Percentiles rank a stretch among this genome's conserved stretches.
Conservation (phyloP, 2,888 invertebrate genomes). For the Entomobrya proxima region DNA sequence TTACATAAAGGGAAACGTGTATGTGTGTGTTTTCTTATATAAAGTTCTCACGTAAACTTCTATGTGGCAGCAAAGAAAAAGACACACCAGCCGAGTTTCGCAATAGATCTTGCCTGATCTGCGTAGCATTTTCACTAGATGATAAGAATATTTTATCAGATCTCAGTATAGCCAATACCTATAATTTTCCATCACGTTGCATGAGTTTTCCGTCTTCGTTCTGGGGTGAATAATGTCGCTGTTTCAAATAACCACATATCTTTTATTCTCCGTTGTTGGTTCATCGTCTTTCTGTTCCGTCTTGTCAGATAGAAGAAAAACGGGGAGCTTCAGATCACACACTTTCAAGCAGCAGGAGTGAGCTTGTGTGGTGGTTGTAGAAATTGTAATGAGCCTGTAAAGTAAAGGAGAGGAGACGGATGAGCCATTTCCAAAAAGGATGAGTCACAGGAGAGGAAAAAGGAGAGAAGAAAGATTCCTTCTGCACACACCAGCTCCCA, state of each 20-base stretch:
- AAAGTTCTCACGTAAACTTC: too few species aligned
- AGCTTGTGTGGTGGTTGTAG: neutral
- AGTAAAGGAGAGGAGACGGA: neutral
- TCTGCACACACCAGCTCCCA: neutral
- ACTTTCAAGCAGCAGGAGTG: neutral
- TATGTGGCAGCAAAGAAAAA: too few species aligned
- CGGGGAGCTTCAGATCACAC: neutral
- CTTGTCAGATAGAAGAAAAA: constrained; percentile 3
- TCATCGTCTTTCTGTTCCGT: neutral
- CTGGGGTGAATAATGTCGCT: constrained; percentile 8
- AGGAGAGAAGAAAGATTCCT: neutral
- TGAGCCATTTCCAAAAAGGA: constrained; percentile 33
- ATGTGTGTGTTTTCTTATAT: too few species aligned
- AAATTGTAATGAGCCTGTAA: neutral
- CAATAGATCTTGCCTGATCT: too few species aligned
- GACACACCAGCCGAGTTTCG: too few species aligned
- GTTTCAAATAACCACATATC: neutral
- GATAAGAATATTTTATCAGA: too few species aligned
- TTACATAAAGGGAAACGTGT: too few species aligned
- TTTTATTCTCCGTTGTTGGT: neutral
- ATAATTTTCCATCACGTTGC: too few species aligned
- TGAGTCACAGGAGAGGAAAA: constrained; percentile 29
- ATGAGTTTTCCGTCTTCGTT: neutral
- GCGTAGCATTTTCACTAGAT: too few species aligned
- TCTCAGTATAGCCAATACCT: too few species aligned